Base-by-base conservation (phyloP, 2,797 vertebrate genomes). In the Falco novaeseelandiae region DNA sequence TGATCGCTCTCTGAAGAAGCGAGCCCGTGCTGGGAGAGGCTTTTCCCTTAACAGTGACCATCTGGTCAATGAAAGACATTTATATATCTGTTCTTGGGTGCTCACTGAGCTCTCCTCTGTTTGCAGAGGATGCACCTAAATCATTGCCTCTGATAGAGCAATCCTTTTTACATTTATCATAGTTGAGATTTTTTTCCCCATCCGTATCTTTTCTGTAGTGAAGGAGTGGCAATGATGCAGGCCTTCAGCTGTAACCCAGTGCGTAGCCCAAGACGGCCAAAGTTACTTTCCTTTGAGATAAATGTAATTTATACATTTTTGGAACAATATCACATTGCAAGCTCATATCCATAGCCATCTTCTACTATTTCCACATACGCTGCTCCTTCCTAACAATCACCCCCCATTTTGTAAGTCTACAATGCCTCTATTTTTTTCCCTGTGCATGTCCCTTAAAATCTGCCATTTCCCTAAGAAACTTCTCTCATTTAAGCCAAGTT, bases 241-340 rank as follows among this genome's bases (percentile, higher is more conserved):
- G 46, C 73, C 7, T 19, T 62, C 42, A 69, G 72, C 14, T 84
- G 38, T 32, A 79, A 40, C 18, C 40, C 61, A 71, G 18, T 4
- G 1, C 8, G 14, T 52, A 83, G 65, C 38, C 46, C 38, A 49
- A 6, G 7, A 17, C n/a, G 77, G 36, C 21, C 52, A 49, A 44
- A 40, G 36, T 51, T 71, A 38, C 8, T 54, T 72, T 54, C n/a
- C 40, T 69, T 61, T 14, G 51, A 54, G 38, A 82, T 38, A 54
- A 59, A 63, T 25, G 18, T 19, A 49, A 30, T 23, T 21, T 46
- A 27, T 1, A 3, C n/a, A 25, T 78, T 86, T 87, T 94, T 85
- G 38, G 87, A 96, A 91, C 90, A 87, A 40, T 95, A 97, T 88
- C 94, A 94, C 94, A 96, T 96, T 96, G 96, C 94, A 92, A 85